A percentile compares a stretch with the other conserved stretches of the same genome.
These are phyloP conservation scores for Teinopalpus imperialis DNA, from an alignment of 2,888 invertebrate genomes.

Conservation along the genomic window DNA sequence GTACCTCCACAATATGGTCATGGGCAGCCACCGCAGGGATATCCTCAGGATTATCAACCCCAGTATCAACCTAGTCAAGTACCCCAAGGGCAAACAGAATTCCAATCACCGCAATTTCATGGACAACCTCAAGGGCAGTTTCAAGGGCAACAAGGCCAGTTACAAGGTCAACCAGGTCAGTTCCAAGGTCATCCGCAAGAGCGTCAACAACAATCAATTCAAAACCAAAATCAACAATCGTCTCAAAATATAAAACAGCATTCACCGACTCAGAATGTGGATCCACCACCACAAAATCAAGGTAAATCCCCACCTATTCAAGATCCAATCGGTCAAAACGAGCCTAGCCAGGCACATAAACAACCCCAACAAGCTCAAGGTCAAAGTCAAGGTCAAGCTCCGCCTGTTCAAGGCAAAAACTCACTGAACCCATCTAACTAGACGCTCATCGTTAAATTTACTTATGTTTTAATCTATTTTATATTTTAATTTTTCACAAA, in stretches of 20 bases:
- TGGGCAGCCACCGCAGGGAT: slow-evolving; percentile 21
- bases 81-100: slow-evolving; percentile 19
- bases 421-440: neutral
- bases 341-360: slow-evolving; percentile 9
- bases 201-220: slow-evolving; percentile 29
- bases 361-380: slow-evolving; percentile 22
- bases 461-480: too few species aligned
- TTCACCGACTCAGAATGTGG: slow-evolving; percentile 23
- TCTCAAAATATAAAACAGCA: slow-evolving; percentile 30
- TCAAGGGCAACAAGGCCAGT: slow-evolving; percentile 22
- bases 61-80: slow-evolving; percentile 24
- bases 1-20: slow-evolving; percentile 28
- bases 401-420: slow-evolving; percentile 16
- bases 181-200: slow-evolving; percentile 25
- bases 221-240: slow-evolving; percentile 33
- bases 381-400: slow-evolving; percentile 21
- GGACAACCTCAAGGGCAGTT: slow-evolving; percentile 27
- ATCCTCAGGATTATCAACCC: slow-evolving; percentile 30
- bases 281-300: slow-evolving; percentile 24
- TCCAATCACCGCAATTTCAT: slow-evolving; percentile 21
- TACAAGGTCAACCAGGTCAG: slow-evolving; percentile 5
- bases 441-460: too few species aligned
- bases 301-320: slow-evolving; percentile 29
- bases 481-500: too few species aligned
- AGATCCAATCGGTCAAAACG: slow-evolving; percentile 26